These are phyloP conservation scores for Melanotaenia boesemani DNA, from an alignment of 2,797 vertebrate genomes.

Conservation along the genomic window DNA sequence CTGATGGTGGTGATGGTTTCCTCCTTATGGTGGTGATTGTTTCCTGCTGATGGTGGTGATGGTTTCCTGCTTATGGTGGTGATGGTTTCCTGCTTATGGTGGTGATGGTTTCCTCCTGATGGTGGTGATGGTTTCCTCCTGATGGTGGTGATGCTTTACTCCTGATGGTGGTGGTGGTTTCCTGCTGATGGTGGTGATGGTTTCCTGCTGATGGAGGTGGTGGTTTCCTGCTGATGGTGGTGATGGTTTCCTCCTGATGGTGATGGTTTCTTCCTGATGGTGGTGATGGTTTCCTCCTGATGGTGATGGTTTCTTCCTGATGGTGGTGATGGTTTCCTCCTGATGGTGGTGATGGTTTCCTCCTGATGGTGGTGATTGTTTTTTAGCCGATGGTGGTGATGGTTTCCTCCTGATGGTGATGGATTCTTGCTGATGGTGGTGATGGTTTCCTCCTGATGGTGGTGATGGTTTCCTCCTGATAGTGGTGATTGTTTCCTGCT, in stretches of 20 bases:
- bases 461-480: neutral
- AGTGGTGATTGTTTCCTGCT: conserved; percentile 10
- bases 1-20: too few relatives aligned
- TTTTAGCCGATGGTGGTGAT: too few relatives aligned
- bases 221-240: too few relatives aligned
- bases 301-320: too few relatives aligned
- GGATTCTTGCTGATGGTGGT: conserved; percentile 6
- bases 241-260: too few relatives aligned
- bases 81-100: too few relatives aligned
- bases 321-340: too few relatives aligned
- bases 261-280: neutral
- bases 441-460: neutral
- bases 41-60: conserved; percentile 14
- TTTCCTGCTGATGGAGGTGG: too few relatives aligned
- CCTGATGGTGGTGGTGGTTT: neutral
- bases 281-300: conserved; percentile 15
- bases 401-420: too few relatives aligned
- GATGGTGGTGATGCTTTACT: conserved; percentile 29
- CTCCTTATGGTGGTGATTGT: neutral
- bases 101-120: too few relatives aligned
- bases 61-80: too few relatives aligned
- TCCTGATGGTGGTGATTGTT: conserved; percentile 11
- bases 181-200: conserved; percentile 12
- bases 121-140: neutral
- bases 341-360: neutral